Evolutionary conservation across 2,888 invertebrate species (phyloP).

Genomic region (Nephrotoma appendiculata): DNA sequence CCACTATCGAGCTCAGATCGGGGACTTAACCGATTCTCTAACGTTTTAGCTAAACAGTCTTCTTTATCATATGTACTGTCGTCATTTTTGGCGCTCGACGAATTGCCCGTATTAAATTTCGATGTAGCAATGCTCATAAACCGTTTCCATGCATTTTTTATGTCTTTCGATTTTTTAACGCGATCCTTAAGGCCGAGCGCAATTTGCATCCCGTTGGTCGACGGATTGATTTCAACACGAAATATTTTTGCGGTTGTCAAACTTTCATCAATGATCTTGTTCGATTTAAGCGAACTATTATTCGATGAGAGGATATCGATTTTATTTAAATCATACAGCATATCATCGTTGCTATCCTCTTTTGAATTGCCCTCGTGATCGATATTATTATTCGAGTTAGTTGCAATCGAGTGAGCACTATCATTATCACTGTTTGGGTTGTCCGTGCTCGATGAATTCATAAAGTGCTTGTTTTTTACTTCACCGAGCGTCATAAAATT

Average conservation of each 20-base stretch:
- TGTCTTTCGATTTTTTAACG: constrained; percentile 31
- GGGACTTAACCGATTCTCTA: constrained; percentile 18
- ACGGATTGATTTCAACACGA: constrained; percentile 26
- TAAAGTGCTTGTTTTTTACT: constrained; percentile 1
- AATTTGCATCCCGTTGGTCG: constrained; percentile 32
- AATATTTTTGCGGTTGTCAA: constrained; percentile 22
- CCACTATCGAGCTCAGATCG: constrained; percentile 58
- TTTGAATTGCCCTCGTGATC: constrained; percentile 13
- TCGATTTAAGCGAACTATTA: constrained; percentile 13
- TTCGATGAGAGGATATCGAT: constrained; percentile 28
- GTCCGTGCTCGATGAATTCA: not conserved
- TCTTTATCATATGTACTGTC: constrained; percentile 16
- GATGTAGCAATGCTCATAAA: constrained; percentile 32
- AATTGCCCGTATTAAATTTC: constrained; percentile 22
- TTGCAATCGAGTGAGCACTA: not conserved
- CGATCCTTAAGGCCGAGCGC: constrained; percentile 31
- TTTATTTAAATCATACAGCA: constrained; percentile 22
- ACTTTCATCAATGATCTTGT: not conserved
- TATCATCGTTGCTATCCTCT: not conserved
- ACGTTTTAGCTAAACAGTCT: constrained; percentile 23
- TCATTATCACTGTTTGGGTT: constrained; percentile 2
- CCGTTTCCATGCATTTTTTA: constrained; percentile 33
- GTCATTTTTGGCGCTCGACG: constrained; percentile 18
- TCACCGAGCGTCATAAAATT: constrained; percentile 5
- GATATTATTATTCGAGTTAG: not conserved